phyloP scores from a whole-genome alignment of 2,888 invertebrate species.

The Microplitis manilae region DNA sequence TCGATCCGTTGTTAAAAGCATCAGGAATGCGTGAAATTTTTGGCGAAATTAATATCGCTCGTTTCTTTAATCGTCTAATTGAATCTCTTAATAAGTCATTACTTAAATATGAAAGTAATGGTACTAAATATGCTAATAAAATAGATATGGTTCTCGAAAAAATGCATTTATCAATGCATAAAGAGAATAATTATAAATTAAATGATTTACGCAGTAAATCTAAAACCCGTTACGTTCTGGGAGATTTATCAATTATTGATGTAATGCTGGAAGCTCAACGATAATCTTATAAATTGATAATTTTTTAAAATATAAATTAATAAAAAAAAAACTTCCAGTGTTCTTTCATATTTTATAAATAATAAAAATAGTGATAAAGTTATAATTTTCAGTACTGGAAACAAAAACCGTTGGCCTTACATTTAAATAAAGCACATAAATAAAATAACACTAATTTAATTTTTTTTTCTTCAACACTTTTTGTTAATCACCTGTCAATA shows the following conservation, averaged over 20 bases:
- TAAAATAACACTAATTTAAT: not conserved
- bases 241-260: constrained; percentile 62
- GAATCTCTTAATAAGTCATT: constrained; percentile 57
- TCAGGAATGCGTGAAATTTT: constrained; percentile 54
- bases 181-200: constrained; percentile 39
- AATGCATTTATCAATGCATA: constrained; percentile 56
- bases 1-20: constrained; percentile 59
- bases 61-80: constrained; percentile 67
- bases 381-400: not conserved
- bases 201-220: constrained; percentile 45
- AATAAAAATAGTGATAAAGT: not conserved
- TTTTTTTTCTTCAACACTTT: not conserved
- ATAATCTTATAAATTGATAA: not conserved
- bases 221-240: constrained; percentile 54
- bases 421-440: not conserved
- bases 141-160: constrained; percentile 62
- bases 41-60: constrained; percentile 66
- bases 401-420: not conserved
- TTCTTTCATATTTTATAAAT: not conserved
- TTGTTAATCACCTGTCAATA: not conserved
- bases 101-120: constrained; percentile 62
- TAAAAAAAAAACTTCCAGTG: not conserved
- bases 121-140: constrained; percentile 59
- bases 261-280: constrained; percentile 52
- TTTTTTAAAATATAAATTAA: not conserved